Percentiles rank a stretch among this genome's conserved stretches.
Conservation (phyloP, 1,140 invertebrate species). For the Panulirus ornatus region DNA sequence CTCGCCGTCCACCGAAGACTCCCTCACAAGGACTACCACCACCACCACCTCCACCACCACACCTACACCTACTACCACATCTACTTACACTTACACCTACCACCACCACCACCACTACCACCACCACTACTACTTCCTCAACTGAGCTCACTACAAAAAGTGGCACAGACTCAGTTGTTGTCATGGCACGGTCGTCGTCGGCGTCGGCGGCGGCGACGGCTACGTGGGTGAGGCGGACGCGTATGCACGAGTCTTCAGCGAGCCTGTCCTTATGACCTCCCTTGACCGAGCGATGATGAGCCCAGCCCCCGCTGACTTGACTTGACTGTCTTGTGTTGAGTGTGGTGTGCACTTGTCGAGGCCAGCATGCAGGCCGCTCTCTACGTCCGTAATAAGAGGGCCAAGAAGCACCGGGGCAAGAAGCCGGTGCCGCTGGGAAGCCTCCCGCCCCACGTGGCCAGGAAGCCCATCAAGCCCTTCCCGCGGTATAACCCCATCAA, state of each 20-base stretch:
- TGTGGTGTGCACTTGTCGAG: conserved; percentile 4
- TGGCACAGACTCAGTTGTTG: not conserved
- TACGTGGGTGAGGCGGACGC: too few relatives aligned
- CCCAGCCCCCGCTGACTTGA: too few relatives aligned
- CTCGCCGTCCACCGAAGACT: too few relatives aligned
- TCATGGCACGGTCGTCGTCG: not conserved
- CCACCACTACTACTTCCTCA: not conserved
- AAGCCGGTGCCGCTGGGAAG: not conserved
- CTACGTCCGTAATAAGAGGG: conserved; percentile 51
- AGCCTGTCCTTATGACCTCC: not conserved
- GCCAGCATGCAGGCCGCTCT: conserved; percentile 69
- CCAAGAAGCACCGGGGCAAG: not conserved
- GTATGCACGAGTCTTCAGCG: not conserved
- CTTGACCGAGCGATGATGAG: too few relatives aligned
- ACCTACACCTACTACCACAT: not conserved
- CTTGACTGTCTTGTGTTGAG: conserved; percentile 44
- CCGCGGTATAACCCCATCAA: conserved; percentile 57
- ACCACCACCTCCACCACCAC: conserved; percentile 8
- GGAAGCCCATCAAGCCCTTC: conserved; percentile 51
- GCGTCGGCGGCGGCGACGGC: not conserved
- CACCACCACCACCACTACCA: not conserved
- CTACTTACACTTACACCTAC: not conserved
- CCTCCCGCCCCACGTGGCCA: conserved; percentile 51
- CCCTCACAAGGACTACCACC: too few relatives aligned
- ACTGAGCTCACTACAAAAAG: not conserved